These are phyloP conservation scores for Hybos culiciformis DNA, from an alignment of 2,888 invertebrate species.

Conservation along the genomic window DNA sequence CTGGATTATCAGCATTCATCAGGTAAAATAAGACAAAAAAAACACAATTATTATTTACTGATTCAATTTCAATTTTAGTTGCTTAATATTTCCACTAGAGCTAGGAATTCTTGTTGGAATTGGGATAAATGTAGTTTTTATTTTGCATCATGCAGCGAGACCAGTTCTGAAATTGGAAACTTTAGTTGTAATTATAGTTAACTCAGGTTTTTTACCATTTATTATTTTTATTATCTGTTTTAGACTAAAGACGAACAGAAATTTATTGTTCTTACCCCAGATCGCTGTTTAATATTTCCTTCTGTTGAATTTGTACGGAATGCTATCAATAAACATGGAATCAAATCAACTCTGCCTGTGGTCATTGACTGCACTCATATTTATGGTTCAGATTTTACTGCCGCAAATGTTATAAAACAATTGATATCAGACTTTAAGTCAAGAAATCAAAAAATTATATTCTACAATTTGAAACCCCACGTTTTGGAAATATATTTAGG, in stretches of 20 bases:
- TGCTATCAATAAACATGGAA: constrained; percentile 68
- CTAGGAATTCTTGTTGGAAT: constrained; percentile 78
- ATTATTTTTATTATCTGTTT: constrained; percentile 7
- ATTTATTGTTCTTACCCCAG: constrained; percentile 72
- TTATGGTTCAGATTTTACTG: constrained; percentile 78
- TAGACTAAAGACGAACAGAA: constrained; percentile 52
- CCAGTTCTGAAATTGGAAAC: constrained; percentile 72
- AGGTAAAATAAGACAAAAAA: too few species aligned
- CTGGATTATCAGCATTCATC: constrained; percentile 74
- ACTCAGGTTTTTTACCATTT: background rate
- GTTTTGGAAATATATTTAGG: constrained; percentile 72
- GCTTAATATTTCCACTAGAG: constrained; percentile 70
- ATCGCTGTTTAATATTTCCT: constrained; percentile 79
- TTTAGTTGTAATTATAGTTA: constrained; percentile 46
- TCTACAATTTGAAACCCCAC: constrained; percentile 70
- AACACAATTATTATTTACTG: too few species aligned
- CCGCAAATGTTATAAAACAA: constrained; percentile 64
- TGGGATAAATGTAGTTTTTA: constrained; percentile 68
- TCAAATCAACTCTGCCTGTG: constrained; percentile 54
- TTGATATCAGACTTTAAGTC: constrained; percentile 61
- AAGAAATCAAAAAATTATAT: constrained; percentile 60
- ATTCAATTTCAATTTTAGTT: too few species aligned
- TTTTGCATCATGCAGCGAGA: constrained; percentile 75
- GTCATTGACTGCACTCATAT: constrained; percentile 81
- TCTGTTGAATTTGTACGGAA: constrained; percentile 80